Evolutionary conservation across 2,113 vertebrate genomes (phyloP), one percentile per base, ranked within the genome.

Genomic region (Alexandromys fortis): DNA sequence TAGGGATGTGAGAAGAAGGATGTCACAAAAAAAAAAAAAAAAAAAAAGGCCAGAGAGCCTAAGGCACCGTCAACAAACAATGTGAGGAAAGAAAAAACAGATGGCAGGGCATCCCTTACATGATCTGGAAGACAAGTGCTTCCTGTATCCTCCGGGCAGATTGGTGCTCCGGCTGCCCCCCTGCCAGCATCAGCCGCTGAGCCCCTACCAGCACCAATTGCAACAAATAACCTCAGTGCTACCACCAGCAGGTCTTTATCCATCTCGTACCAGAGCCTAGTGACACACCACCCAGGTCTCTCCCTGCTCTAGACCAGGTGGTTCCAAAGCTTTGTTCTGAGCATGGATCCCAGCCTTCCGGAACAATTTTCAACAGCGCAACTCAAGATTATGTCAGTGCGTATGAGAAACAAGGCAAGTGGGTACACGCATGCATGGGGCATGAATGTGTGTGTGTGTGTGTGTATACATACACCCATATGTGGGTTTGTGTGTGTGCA

Each of bases 101-200:
- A 22, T 12, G 42, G 24, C n/a, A 19, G 4, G 13, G 5, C 58
- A 19, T 42, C 35, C 86, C 67, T 14, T 4, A 11, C 33, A n/a
- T 26, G 42, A 8, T 19, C 63, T 16, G 30, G 49, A 52, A 75
- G 14, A 35, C 35, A 5, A 75, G 35, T 10, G 8, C 52, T 14
- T 49, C 3, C 17, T 9, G 24, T 35, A 70, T 52, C 38, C 19
- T 55, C 70, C 21, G 30, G 9, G 16, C 79, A 86, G 47, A 30
- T 17, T 3, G 5, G 0, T 12, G 3, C 13, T n/a, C 38, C 5
- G 12, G 21, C 70, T 52, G 22, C 12, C 1, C 2, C 7, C 16
- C 21, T 35, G 26, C 22, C 14, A 22, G 16, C 24, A 90, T 28
- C 68, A 24, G 3, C 61, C 55, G 0, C 55, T 19, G 55, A 0